Evolutionary conservation across 2,888 invertebrate genomes (phyloP).

Genomic region (Branchipolynoe longqiensis): DNA sequence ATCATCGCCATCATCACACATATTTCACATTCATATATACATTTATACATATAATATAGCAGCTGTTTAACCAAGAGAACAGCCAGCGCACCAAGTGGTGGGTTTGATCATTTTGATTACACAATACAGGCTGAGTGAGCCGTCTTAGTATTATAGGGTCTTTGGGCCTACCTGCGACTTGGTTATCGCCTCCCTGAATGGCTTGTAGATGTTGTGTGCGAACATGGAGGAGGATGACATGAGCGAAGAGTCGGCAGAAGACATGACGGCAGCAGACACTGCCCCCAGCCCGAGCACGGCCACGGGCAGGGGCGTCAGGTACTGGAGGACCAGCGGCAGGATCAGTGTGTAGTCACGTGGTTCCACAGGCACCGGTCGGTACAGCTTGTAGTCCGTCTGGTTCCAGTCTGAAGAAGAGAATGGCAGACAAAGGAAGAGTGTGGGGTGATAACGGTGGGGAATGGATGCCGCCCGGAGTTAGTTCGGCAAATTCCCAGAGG

Average conservation of each 20-base stretch:
- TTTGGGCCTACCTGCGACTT: conserved; percentile 33
- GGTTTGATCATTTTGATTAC: too few species aligned
- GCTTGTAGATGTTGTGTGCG: conserved; percentile 63
- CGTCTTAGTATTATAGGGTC: too few species aligned
- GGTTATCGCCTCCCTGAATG: conserved; percentile 51
- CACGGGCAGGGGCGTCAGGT: conserved; percentile 95
- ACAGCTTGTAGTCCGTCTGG: conserved; percentile 60
- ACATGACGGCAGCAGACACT: conserved; percentile 90
- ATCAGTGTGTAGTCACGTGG: conserved; percentile 91
- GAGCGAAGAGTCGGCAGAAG: conserved; percentile 64
- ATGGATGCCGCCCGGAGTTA: too few species aligned
- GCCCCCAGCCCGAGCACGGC: conserved; percentile 97
- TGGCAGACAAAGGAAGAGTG: neutral
- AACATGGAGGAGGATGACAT: conserved; percentile 68
- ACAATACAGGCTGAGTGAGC: too few species aligned
- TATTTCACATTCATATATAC: too few species aligned
- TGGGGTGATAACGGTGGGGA: neutral
- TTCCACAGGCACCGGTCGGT: conserved; percentile 52
- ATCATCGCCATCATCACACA: too few species aligned
- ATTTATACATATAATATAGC: too few species aligned
- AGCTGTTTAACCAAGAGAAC: too few species aligned
- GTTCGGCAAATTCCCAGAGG: too few species aligned
- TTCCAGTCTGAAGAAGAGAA: conserved; percentile 61
- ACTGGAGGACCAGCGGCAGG: conserved; percentile 95
- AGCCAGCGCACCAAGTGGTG: too few species aligned